Evolutionary conservation across 2,888 invertebrate genomes (phyloP), one percentile per base, ranked within the genome.

Genomic region (Pantelozetes paolii): DNA sequence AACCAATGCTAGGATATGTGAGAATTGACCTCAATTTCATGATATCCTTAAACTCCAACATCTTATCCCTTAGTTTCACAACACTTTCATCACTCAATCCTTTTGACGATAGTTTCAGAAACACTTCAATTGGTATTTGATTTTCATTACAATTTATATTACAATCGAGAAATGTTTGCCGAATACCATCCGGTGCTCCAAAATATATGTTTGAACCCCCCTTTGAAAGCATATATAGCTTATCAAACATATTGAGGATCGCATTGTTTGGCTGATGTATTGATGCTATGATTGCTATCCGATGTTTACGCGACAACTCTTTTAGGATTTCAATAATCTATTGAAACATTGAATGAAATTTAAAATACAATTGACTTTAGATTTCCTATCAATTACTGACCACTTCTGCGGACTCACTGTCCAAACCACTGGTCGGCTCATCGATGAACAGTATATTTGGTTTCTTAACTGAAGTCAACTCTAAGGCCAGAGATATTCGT

Each of bases 341-440:
- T n/a, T n/a, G n/a, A n/a, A n/a, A n/a, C n/a, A n/a, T n/a, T n/a
- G n/a, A n/a, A n/a, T n/a, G n/a, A n/a, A n/a, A n/a, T n/a, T n/a
- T n/a, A n/a, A n/a, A n/a, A n/a, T n/a, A n/a, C n/a, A n/a, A n/a
- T n/a, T n/a, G n/a, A n/a, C n/a, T n/a, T n/a, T n/a, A n/a, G n/a
- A n/a, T n/a, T n/a, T n/a, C n/a, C n/a, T n/a, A n/a, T n/a, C n/a
- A n/a, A n/a, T n/a, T n/a, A 62, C 26, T 1, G 26, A 62, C 62
- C 32, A 36, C 36, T 64, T 36, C n/a, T 2, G 64, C 64, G 3
- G 36, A 6, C 28, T 64, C 13, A 18, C 64, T 64, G 40, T 64
- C 64, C 20, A 64, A 6, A 64, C 64, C 64, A 64, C 64, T 64
- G 36, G 64, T 64, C 32, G 64, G 64, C 64, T 64, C 64, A 64